phyloP scores from a whole-genome alignment of 2,113 vertebrate genomes.

The Xiphophorus maculatus region DNA sequence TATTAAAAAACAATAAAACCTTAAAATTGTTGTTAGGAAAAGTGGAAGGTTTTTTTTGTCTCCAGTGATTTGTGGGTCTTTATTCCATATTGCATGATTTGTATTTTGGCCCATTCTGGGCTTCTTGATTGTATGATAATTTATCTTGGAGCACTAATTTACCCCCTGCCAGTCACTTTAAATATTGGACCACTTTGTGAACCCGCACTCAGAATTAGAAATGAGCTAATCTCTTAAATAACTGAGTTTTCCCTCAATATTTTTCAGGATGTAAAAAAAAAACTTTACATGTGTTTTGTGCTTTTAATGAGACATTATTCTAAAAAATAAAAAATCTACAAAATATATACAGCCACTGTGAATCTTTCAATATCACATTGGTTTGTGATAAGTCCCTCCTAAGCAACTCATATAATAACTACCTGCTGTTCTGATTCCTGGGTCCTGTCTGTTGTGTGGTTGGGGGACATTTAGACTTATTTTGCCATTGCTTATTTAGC shows the following conservation, averaged over 20 bases:
- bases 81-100: constrained; percentile 78
- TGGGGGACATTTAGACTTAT: constrained; percentile 82
- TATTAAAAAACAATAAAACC: not conserved
- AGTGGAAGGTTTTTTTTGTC: constrained; percentile 14
- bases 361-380: constrained; percentile 72
- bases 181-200: constrained; percentile 87
- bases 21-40: constrained; percentile 27
- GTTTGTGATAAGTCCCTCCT: constrained; percentile 78
- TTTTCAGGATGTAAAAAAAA: constrained; percentile 64
- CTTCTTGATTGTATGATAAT: constrained; percentile 91
- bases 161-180: constrained; percentile 87
- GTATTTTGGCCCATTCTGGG: constrained; percentile 86
- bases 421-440: constrained; percentile 82
- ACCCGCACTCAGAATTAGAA: constrained; percentile 88
- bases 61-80: constrained; percentile 58
- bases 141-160: constrained; percentile 94
- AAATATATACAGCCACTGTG: constrained; percentile 56
- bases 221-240: constrained; percentile 82
- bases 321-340: constrained; percentile 32
- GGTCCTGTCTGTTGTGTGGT: constrained; percentile 81
- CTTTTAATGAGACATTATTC: constrained; percentile 26
- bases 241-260: constrained; percentile 75
- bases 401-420: constrained; percentile 80
- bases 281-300: constrained; percentile 43
- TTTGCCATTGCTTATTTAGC: constrained; percentile 83